These are phyloP conservation scores for Dryomyza anilis DNA, from an alignment of 2,888 invertebrate genomes.

Conservation along the genomic window DNA sequence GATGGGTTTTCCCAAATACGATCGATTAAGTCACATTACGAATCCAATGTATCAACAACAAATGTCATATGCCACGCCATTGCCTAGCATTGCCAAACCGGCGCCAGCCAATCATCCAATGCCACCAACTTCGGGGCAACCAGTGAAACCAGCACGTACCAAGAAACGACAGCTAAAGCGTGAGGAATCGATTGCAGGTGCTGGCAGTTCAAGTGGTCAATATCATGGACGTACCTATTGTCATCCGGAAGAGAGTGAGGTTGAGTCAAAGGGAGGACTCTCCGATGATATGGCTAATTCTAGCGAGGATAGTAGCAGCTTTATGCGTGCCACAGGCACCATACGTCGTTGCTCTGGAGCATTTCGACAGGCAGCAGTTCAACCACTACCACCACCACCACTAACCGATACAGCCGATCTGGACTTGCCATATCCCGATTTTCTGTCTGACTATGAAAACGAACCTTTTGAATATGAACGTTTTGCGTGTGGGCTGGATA, in stretches of 20 bases:
- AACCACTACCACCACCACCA: no score
- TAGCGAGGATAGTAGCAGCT: constrained; percentile 58
- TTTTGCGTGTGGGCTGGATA: constrained; percentile 76
- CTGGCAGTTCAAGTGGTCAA: constrained; percentile 24
- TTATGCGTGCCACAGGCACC: constrained; percentile 44
- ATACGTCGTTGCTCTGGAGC: constrained; percentile 43
- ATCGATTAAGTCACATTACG: constrained; percentile 65
- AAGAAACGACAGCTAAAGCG: constrained; percentile 58
- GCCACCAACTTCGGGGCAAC: constrained; percentile 57
- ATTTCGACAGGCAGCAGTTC: constrained; percentile 19
- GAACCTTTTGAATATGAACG: constrained; percentile 68
- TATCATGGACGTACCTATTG: constrained; percentile 50
- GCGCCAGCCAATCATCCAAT: constrained; percentile 55
- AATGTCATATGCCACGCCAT: constrained; percentile 13
- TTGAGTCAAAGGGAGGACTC: constrained; percentile 55
- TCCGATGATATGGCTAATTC: constrained; percentile 60
- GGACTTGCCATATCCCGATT: constrained; percentile 63
- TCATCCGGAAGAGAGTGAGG: constrained; percentile 57
- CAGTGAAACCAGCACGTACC: constrained; percentile 61
- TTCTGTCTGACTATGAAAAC: constrained; percentile 63
- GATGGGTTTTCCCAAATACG: constrained; percentile 70
- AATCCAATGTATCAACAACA: constrained; percentile 55
- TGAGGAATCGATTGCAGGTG: constrained; percentile 50
- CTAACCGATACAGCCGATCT: constrained; percentile 59
- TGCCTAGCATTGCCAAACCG: constrained; percentile 36